Base-by-base conservation (phyloP, 2,888 invertebrate species). In the Drosophila affinis region DNA sequence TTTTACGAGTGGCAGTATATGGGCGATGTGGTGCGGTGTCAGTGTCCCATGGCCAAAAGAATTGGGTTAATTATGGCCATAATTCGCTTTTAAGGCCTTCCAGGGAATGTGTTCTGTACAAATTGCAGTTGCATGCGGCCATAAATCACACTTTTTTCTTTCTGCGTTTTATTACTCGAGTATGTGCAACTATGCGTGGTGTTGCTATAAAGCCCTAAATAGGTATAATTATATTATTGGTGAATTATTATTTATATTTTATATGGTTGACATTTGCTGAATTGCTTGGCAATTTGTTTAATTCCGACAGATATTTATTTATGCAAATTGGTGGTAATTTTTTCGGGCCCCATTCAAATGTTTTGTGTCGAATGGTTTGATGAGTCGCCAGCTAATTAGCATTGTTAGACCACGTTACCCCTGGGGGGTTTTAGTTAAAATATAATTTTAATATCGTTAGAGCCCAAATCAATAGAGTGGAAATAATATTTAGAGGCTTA, bases 61-160 rank as follows among this genome's bases (percentile, higher is more conserved):
- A 87, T 85, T 83, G 83, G 88, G 83, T 83, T 87, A 83, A 83
- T 87, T 79, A 60, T 87, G 74, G 78, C 59, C 72, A 83, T 83
- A 82, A 79, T 76, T 83, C 72, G 77, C 82, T 61, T 85, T 78
- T 76, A 78, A 82, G 86, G 83, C 74, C 61, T 79, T 69, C 53
- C 63, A 71, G 58, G 71, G 60, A 65, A 81, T 56, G 57, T 54
- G 48, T 58, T 54, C 48, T 59, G 34, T 44, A 71, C 61, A 71
- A 69, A 71, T 71, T 73, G 67, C 72, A 72, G 53, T 67, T 67
- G 74, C 74, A 72, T 56, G 72, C 45, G 21, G 27, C 32, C 56
- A 72, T 73, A 60, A 72, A 52, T 53, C 75, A 59, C 18, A n/a
- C n/a, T 52, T 63, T 59, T 64, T 55, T 59, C 56, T 51, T 39